phyloP scores from a whole-genome alignment of 2,888 invertebrate species.

The Bibio marci region DNA sequence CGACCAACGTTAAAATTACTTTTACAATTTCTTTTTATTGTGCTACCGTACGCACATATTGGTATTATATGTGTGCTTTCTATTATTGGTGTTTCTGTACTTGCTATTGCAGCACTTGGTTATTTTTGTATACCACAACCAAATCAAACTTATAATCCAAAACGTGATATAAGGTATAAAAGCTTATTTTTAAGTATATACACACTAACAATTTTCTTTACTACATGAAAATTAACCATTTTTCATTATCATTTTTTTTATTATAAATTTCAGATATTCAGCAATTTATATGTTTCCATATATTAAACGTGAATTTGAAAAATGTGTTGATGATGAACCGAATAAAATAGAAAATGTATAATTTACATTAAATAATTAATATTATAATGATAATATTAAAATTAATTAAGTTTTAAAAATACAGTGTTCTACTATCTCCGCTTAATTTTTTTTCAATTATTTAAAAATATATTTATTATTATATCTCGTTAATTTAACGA shows the following conservation, averaged over 20 bases:
- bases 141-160: conserved; percentile 8
- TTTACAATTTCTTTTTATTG: conserved; percentile 32
- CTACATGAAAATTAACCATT: not conserved
- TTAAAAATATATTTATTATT: too few relatives aligned
- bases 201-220: not conserved
- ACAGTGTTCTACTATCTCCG: too few relatives aligned
- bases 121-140: conserved; percentile 17
- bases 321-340: conserved; percentile 5
- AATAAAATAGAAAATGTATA: too few relatives aligned
- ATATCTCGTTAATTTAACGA: too few relatives aligned
- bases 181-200: not conserved
- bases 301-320: conserved; percentile 10
- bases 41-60: conserved; percentile 34
- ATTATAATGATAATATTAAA: too few relatives aligned
- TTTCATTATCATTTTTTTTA: not conserved
- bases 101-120: conserved; percentile 21
- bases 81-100: conserved; percentile 30
- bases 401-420: too few relatives aligned
- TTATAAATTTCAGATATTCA: conserved; percentile 15
- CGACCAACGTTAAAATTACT: conserved; percentile 30
- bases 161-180: conserved; percentile 7
- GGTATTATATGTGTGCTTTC: conserved; percentile 30
- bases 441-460: too few relatives aligned
- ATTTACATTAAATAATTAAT: too few relatives aligned
- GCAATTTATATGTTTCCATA: conserved; percentile 14